Evolutionary conservation across 2,797 vertebrate species (phyloP), one percentile per base, ranked within the genome.

Genomic region (Enteromius thamalakanensis): DNA sequence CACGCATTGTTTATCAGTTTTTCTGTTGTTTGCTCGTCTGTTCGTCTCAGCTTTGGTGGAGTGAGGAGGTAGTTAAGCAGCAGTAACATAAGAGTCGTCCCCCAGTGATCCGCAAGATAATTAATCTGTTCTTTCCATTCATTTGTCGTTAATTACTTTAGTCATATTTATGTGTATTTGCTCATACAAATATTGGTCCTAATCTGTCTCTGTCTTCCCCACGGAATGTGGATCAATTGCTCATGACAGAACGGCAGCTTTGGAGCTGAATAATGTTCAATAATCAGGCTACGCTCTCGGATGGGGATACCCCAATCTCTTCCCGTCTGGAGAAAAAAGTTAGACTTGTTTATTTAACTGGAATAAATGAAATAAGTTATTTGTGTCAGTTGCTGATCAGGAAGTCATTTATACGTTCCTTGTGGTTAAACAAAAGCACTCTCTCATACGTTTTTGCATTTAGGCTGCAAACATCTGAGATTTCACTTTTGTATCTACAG

Each of bases 141-240:
- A 60, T 79, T 82, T 88, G 77, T 69, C 32, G 40, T 86, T 91
- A 88, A 90, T 89, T 87, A 86, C 85, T 81, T 87, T 64, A 84
- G 88, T 84, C 84, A 83, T 86, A 87, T 83, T 78, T 84, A 76
- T 80, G 69, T 72, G 77, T 75, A 58, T 82, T 83, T 79, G 1
- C 83, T 85, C 77, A 10, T 82, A 84, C 76, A 83, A 45, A 82
- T 87, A 76, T 83, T 10, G 53, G 81, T 64, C 77, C 23, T 75
- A 87, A 80, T 89, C 29, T 75, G 21, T 85, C 77, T 84, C 71
- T 74, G 86, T 86, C 80, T 75, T 85, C 74, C 81, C 74, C 32
- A 76, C 0, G 74, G 86, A 84, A 82, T 81, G 74, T 64, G 77
- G 62, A 88, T 89, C 81, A 80, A 87, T 89, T 87, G 83, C 58